Conservation (phyloP, 2,113 vertebrate species). For the Cryptomyrus ogoouensis region DNA sequence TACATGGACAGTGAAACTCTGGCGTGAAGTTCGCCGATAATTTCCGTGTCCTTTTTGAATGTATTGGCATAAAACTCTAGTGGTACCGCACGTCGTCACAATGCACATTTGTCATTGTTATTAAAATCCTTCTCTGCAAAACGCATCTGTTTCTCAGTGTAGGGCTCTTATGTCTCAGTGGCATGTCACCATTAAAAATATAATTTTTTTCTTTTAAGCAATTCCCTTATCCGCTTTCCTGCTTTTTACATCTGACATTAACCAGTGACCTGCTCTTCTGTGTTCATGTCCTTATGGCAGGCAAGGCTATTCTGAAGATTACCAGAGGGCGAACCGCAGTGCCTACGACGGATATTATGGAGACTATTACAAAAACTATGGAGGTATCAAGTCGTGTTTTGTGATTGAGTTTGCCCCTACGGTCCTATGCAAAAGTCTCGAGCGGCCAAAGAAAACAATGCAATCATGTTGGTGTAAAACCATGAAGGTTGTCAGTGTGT, state of each 20-base stretch:
- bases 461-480: not conserved
- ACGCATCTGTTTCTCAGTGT: not conserved
- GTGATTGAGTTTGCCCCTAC: not conserved
- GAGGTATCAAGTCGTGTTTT: constrained; percentile 44
- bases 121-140: not conserved
- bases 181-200: not conserved
- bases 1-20: not conserved
- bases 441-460: not conserved
- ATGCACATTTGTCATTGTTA: not conserved
- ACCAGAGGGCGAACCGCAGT: constrained; percentile 69
- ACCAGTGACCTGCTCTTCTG: not conserved
- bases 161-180: not conserved
- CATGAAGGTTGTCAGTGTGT: not conserved
- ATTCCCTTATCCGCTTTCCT: not conserved
- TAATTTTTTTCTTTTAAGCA: not conserved
- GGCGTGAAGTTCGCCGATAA: not conserved
- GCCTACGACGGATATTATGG: constrained; percentile 76
- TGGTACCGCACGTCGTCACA: not conserved
- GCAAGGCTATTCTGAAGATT: constrained; percentile 76
- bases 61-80: not conserved
- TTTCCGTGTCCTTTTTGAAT: not conserved
- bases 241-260: not conserved
- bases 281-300: constrained; percentile 46
- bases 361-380: constrained; percentile 70
- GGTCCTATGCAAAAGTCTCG: not conserved